phyloP scores from a whole-genome alignment of 2,888 invertebrate species.

The Agrochola macilenta region DNA sequence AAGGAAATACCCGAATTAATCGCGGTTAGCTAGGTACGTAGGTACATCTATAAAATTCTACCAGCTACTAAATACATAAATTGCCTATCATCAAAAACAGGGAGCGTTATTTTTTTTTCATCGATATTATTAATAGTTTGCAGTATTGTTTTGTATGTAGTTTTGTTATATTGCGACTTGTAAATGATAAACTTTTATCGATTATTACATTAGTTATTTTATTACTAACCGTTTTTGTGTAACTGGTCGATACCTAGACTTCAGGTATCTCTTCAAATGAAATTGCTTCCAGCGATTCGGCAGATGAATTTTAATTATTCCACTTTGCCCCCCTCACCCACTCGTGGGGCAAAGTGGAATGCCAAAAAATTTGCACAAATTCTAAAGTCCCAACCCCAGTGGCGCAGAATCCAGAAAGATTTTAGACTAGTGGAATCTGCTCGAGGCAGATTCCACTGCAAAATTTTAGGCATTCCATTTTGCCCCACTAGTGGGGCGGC shows the following conservation, averaged over 20 bases:
- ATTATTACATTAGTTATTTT: not conserved
- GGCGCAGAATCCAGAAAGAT: too few relatives aligned
- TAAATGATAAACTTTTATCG: not conserved
- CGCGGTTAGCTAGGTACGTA: not conserved
- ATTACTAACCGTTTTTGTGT: not conserved
- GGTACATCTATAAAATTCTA: not conserved
- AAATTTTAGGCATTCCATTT: too few relatives aligned
- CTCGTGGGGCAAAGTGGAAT: too few relatives aligned
- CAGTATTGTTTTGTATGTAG: too few relatives aligned
- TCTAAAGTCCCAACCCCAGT: too few relatives aligned
- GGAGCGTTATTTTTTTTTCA: too few relatives aligned
- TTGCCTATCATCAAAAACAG: not conserved
- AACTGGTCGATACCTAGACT: not conserved
- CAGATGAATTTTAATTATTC: not conserved
- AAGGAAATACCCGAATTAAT: slow-evolving; percentile 1
- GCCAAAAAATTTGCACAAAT: too few relatives aligned
- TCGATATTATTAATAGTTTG: not conserved
- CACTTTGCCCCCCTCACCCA: too few relatives aligned
- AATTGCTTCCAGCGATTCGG: not conserved
- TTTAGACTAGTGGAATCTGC: too few relatives aligned
- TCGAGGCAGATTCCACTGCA: too few relatives aligned
- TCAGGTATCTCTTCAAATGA: not conserved
- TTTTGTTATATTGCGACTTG: not conserved
- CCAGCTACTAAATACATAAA: not conserved
- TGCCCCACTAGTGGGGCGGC: too few relatives aligned